A percentile compares a stretch with the other conserved stretches of the same genome.
These are phyloP conservation scores for Lasiurus cinereus DNA, from an alignment of 2,113 vertebrate species.

Conservation along the genomic window DNA sequence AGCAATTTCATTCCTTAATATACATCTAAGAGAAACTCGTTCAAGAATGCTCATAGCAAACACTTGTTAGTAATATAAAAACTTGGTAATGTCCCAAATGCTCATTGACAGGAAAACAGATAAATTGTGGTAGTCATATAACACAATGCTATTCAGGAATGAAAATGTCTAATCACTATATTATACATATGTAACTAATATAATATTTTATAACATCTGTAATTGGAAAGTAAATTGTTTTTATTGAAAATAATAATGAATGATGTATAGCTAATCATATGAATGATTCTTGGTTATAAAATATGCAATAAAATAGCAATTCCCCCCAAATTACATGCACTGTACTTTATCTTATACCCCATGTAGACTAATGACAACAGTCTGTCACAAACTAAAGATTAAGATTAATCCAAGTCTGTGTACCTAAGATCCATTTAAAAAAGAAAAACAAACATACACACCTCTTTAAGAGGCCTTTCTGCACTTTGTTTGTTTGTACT, in stretches of 20 bases:
- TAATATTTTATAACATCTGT: no score
- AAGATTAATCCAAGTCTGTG: constrained; percentile 32
- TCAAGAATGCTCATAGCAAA: constrained; percentile 6
- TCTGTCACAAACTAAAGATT: constrained; percentile 21
- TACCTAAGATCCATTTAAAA: background rate
- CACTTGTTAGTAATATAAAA: constrained; percentile 34
- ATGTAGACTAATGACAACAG: background rate
- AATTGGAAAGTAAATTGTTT: no score
- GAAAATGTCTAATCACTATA: background rate
- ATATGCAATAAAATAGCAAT: background rate
- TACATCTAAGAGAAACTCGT: background rate
- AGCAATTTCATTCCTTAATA: constrained; percentile 39
- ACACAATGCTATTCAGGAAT: background rate
- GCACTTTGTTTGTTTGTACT: background rate
- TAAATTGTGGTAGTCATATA: background rate
- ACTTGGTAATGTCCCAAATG: background rate
- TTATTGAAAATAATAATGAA: background rate
- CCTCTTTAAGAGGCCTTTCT: constrained; percentile 23
- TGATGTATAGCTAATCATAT: background rate
- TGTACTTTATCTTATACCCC: background rate
- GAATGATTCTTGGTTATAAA: constrained; percentile 20
- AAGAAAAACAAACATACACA: background rate
- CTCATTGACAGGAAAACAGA: background rate
- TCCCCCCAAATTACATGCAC: background rate
- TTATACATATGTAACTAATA: no score